Conservation (phyloP, 2,113 vertebrate species). For the Dendropsophus ebraccatus region DNA sequence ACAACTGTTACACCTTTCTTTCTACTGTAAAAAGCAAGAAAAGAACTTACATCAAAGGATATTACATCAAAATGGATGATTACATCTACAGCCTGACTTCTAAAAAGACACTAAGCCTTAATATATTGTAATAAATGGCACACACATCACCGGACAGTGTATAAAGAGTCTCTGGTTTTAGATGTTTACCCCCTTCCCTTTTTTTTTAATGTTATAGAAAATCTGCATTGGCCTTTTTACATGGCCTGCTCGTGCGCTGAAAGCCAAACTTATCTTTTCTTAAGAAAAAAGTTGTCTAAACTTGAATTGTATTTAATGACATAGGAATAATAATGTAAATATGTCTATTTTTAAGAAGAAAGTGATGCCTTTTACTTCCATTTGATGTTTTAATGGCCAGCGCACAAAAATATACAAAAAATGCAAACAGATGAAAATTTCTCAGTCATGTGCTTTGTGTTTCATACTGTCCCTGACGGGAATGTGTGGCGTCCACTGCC, state of each 20-base stretch:
- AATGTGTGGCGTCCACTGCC: background rate
- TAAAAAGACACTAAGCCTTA: slow-evolving; percentile 73
- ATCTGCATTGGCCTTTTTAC: slow-evolving; percentile 65
- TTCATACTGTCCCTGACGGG: slow-evolving; percentile 18
- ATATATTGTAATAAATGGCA: slow-evolving; percentile 68
- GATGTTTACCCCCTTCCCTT: slow-evolving; percentile 67
- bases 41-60: background rate
- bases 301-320: slow-evolving; percentile 67
- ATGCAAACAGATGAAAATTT: background rate
- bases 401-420: slow-evolving; percentile 39
- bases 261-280: slow-evolving; percentile 75
- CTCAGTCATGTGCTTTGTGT: background rate
- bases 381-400: slow-evolving; percentile 60
- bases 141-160: slow-evolving; percentile 57
- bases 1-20: background rate
- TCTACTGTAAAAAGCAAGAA: background rate
- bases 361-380: slow-evolving; percentile 9
- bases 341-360: slow-evolving; percentile 60
- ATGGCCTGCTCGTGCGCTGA: slow-evolving; percentile 73
- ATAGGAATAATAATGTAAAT: slow-evolving; percentile 57
- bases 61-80: background rate
- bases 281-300: slow-evolving; percentile 61
- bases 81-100: no score
- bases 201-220: slow-evolving; percentile 49
- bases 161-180: slow-evolving; percentile 30